These are phyloP conservation scores for Sciurus niger DNA, from an alignment of 2,113 vertebrate genomes.

Conservation along the genomic window DNA sequence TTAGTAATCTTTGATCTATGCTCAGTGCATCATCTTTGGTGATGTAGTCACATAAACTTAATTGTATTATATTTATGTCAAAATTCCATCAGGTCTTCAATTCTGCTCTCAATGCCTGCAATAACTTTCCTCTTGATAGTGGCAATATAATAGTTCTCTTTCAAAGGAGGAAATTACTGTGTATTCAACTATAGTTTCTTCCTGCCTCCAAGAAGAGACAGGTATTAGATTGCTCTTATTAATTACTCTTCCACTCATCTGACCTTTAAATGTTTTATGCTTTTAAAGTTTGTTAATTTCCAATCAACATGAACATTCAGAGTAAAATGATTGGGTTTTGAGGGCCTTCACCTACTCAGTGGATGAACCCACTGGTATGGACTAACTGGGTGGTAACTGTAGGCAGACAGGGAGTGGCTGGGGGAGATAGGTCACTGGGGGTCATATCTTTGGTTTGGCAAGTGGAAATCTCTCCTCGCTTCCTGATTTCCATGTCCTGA, in stretches of 20 bases:
- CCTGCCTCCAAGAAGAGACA: not conserved
- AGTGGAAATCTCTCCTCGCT: too few species aligned
- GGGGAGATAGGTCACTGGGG: too few species aligned
- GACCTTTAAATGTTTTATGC: not conserved
- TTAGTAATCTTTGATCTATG: not conserved
- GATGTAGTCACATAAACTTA: not conserved
- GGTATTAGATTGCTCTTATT: not conserved
- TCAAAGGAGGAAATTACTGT: not conserved
- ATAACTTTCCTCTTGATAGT: not conserved
- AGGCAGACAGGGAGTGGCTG: too few species aligned
- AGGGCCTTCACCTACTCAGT: too few species aligned
- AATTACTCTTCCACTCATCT: not conserved
- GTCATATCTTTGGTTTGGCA: too few species aligned
- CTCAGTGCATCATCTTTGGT: not conserved
- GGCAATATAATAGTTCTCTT: not conserved
- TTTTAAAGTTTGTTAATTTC: not conserved
- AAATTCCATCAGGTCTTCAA: not conserved
- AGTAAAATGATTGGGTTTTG: too few species aligned
- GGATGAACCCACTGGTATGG: too few species aligned
- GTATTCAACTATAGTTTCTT: not conserved
- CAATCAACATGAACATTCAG: not conserved
- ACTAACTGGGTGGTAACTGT: too few species aligned
- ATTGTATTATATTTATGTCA: not conserved
- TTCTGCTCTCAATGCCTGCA: not conserved
- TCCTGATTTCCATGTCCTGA: too few species aligned